Evolutionary conservation across 2,888 invertebrate genomes (phyloP).

Genomic region (Drosophila seclusa): DNA sequence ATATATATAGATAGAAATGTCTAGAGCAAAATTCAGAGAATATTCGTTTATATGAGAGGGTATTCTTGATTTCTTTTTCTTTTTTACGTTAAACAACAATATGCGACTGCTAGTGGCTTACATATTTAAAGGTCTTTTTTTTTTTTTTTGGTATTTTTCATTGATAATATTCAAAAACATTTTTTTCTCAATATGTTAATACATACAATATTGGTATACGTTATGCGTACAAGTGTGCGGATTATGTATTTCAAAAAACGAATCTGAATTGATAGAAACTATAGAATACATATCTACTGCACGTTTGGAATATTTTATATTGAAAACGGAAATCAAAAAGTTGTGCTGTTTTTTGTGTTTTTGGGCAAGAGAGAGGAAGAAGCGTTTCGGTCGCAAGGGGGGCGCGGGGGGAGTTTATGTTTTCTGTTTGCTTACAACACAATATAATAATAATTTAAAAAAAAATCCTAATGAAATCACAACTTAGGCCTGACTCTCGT

Average conservation of each 20-base stretch:
- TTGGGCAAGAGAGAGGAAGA: constrained; percentile 23
- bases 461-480: constrained; percentile 49
- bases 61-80: constrained; percentile 11
- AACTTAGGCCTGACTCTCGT: constrained; percentile 81
- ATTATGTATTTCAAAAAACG: neutral
- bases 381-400: constrained; percentile 11
- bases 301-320: neutral
- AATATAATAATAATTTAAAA: constrained; percentile 40
- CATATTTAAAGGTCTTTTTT: constrained; percentile 30
- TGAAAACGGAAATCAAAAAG: constrained; percentile 12
- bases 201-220: constrained; percentile 22
- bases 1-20: constrained; percentile 16
- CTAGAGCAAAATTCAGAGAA: constrained; percentile 60
- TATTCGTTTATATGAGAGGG: constrained; percentile 43
- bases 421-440: constrained; percentile 54
- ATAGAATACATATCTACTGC: constrained; percentile 1
- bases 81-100: constrained; percentile 65
- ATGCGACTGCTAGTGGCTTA: constrained; percentile 59
- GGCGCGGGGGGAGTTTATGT: neutral
- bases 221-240: constrained; percentile 19
- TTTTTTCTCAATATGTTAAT: constrained; percentile 36
- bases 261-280: neutral
- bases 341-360: constrained; percentile 18
- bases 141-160: constrained; percentile 29
- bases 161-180: constrained; percentile 37